Conservation (phyloP, 2,888 invertebrate genomes). For the Polyploca ridens region DNA sequence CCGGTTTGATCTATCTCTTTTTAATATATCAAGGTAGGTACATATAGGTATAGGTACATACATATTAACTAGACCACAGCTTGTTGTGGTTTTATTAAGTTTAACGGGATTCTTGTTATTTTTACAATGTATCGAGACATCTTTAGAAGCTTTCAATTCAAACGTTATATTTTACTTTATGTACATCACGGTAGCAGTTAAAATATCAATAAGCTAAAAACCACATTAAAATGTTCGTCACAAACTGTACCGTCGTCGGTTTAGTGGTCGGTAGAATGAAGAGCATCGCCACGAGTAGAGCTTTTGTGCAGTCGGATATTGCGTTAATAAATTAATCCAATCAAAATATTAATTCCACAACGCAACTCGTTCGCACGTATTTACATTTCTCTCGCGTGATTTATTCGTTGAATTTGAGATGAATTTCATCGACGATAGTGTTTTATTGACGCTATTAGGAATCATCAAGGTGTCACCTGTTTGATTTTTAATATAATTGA, state of each 20-base stretch:
- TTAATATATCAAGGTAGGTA: too few species aligned
- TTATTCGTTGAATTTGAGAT: conserved; percentile 65
- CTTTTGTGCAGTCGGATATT: conserved; percentile 68
- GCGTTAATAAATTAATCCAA: conserved; percentile 83
- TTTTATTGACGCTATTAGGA: conserved; percentile 30
- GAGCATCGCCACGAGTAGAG: conserved; percentile 46
- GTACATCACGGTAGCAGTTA: background rate
- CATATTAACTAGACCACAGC: too few species aligned
- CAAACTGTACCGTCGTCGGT: background rate
- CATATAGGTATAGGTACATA: too few species aligned
- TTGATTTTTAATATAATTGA: background rate
- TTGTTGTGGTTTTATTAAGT: too few species aligned
- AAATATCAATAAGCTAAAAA: background rate
- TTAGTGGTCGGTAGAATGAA: conserved; percentile 15
- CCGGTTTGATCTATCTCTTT: too few species aligned
- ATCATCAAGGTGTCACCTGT: conserved; percentile 2
- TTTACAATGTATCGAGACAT: too few species aligned
- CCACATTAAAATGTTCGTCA: background rate
- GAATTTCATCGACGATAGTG: conserved; percentile 55
- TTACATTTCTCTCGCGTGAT: conserved; percentile 76
- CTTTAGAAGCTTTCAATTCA: too few species aligned
- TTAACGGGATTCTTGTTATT: too few species aligned
- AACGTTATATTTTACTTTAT: too few species aligned
- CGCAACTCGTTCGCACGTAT: conserved; percentile 63
- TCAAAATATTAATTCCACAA: conserved; percentile 81